A percentile compares a stretch with the other conserved stretches of the same genome.
Evolutionary conservation across 2,888 invertebrate genomes (phyloP).

Genomic region (Branchipolynoe longqiensis): DNA sequence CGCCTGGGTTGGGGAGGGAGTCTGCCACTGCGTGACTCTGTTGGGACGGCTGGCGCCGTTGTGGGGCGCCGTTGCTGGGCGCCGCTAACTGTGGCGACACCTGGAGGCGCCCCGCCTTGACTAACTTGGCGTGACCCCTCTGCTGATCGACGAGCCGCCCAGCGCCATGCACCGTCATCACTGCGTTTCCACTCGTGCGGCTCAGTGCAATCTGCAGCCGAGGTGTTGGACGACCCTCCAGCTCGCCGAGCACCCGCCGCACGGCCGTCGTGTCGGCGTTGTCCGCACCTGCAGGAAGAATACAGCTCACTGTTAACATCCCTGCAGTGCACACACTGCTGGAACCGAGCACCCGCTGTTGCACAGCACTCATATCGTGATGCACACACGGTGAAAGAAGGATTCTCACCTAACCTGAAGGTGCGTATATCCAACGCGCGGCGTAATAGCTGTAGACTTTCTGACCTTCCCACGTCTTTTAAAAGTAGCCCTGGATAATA

Average conservation of each 20-base stretch:
- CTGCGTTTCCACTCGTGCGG: slow-evolving; percentile 70
- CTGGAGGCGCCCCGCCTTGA: slow-evolving; percentile 33
- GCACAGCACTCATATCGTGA: too few species aligned
- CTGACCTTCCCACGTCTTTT: too few species aligned
- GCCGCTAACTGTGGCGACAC: background rate
- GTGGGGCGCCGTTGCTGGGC: background rate
- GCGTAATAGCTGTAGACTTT: slow-evolving; percentile 41
- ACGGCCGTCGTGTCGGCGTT: slow-evolving; percentile 71
- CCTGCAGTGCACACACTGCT: too few species aligned
- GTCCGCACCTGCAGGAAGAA: slow-evolving; percentile 72
- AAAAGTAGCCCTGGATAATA: too few species aligned
- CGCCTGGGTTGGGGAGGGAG: background rate
- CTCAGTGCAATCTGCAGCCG: slow-evolving; percentile 65
- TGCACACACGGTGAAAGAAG: too few species aligned
- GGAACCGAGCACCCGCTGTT: too few species aligned
- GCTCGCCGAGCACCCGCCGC: slow-evolving; percentile 70
- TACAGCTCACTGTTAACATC: too few species aligned
- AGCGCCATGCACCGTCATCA: slow-evolving; percentile 72
- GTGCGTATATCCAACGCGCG: slow-evolving; percentile 42
- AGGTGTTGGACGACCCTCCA: slow-evolving; percentile 70
- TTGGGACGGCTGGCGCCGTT: background rate
- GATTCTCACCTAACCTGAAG: slow-evolving; percentile 45
- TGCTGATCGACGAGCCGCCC: slow-evolving; percentile 69
- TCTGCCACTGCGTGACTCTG: slow-evolving; percentile 19
- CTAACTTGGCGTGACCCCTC: background rate